A percentile compares a stretch with the other conserved stretches of the same genome.
phyloP scores from a whole-genome alignment of 2,797 vertebrate species.

The Knipowitschia caucasica region DNA sequence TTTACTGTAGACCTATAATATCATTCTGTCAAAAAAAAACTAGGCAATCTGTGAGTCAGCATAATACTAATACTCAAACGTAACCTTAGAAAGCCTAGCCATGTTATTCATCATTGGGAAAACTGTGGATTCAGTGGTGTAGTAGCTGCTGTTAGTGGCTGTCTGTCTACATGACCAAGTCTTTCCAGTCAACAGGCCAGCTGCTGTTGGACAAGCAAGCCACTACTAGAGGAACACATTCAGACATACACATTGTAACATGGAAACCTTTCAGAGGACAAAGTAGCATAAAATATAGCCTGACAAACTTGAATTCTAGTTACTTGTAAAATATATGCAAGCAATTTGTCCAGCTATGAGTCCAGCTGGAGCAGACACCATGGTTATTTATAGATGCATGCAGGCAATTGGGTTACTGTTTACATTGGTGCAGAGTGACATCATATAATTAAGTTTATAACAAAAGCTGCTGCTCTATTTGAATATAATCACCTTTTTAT shows the following conservation, averaged over 20 bases:
- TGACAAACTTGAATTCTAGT: background rate
- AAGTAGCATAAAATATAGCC: too few relatives aligned
- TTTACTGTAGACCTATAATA: background rate
- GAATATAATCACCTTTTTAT: background rate
- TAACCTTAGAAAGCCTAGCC: slow-evolving; percentile 1
- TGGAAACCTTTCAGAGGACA: background rate
- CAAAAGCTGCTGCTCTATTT: background rate
- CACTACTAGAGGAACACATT: slow-evolving; percentile 25
- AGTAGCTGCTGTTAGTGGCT: slow-evolving; percentile 23
- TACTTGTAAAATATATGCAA: background rate
- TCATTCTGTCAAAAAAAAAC: slow-evolving; percentile 17
- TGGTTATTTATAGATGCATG: slow-evolving; percentile 5
- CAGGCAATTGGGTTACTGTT: background rate
- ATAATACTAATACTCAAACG: slow-evolving; percentile 32
- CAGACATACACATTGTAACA: background rate
- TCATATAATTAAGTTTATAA: background rate
- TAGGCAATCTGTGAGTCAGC: slow-evolving; percentile 2
- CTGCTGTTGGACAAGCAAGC: slow-evolving; percentile 40
- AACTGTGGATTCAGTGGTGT: slow-evolving; percentile 16
- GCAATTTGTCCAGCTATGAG: background rate
- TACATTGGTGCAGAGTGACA: slow-evolving; percentile 3
- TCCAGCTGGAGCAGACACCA: background rate
- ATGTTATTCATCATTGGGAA: slow-evolving; percentile 2
- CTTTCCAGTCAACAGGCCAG: slow-evolving; percentile 59
- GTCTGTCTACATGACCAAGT: slow-evolving; percentile 44